These are phyloP conservation scores for Ametastegia equiseti DNA, from an alignment of 2,888 invertebrate genomes.

Conservation along the genomic window DNA sequence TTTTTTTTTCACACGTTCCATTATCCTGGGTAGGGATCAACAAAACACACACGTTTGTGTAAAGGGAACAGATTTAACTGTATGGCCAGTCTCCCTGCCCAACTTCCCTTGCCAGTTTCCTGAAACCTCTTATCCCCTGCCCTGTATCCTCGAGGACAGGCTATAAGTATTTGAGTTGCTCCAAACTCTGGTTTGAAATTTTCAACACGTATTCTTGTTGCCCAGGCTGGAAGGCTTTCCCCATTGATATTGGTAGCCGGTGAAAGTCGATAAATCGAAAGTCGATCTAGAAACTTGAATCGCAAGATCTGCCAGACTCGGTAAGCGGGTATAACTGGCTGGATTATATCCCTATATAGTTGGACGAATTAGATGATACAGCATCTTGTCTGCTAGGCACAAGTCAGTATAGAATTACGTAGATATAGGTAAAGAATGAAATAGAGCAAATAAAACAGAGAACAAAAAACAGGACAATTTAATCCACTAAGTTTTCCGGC, in stretches of 20 bases:
- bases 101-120: slow-evolving; percentile 26
- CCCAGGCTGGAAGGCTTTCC: slow-evolving; percentile 24
- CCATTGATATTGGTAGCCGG: slow-evolving; percentile 40
- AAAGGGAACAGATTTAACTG: slow-evolving; percentile 43
- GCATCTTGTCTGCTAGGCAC: slow-evolving; percentile 6
- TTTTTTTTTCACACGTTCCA: slow-evolving; percentile 5
- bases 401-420: neutral
- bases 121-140: slow-evolving; percentile 40
- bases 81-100: slow-evolving; percentile 32
- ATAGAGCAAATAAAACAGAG: no score
- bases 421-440: neutral
- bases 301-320: slow-evolving; percentile 11
- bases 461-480: neutral
- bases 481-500: slow-evolving; percentile 8
- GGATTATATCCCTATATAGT: neutral
- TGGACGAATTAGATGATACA: neutral
- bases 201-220: slow-evolving; percentile 44
- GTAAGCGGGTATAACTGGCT: neutral
- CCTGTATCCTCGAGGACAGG: slow-evolving; percentile 37
- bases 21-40: slow-evolving; percentile 20
- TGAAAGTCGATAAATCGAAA: slow-evolving; percentile 39
- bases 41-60: slow-evolving; percentile 40
- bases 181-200: slow-evolving; percentile 39
- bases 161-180: slow-evolving; percentile 42
- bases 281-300: slow-evolving; percentile 38